Base-by-base conservation (phyloP, 2,113 vertebrate species). In the Psilopsiagon aurifrons region DNA sequence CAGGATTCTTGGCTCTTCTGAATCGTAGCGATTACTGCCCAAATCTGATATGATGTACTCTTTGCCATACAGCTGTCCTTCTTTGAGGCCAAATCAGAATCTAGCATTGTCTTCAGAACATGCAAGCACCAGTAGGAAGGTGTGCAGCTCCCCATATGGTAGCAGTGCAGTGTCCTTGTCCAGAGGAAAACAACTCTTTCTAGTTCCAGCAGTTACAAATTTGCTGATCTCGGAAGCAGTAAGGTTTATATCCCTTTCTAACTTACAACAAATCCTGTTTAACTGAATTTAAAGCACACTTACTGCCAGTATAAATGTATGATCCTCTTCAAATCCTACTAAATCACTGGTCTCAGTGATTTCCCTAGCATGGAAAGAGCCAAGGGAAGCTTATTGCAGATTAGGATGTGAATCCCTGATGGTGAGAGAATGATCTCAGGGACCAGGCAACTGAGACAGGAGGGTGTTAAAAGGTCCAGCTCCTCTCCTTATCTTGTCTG, bases 281-380 rank as follows among this genome's bases (percentile, higher is more conserved):
- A 94, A 94, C 86, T 75, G 73, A 94, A 76, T 86, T 92, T 94
- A 94, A 95, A 94, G 60, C 39, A 60, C 47, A 39, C 20, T 93
- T 92, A 67, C 68, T 86, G 71, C 39, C 71, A 75, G 64, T 80
- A 83, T 74, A 94, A 88, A 80, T 55, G 54, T 60, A 80, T 28
- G 57, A 94, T 96, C 93, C 83, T 85, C 84, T 93, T 39, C 75
- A 94, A 95, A 96, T 95, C 96, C 90, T 74, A 11, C 64, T 86
- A 80, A 95, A 93, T 81, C 93, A 81, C 73, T 71, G 54, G 51
- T 80, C 22, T 94, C 79, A 54, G 47, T 76, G 57, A 79, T 85
- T 95, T 87, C 41, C 49, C 62, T 62, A 59, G 22, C 52, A 74
- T 44, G 46, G 46, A 52, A 88, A 76, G 54, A 81, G 33, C 14